These are phyloP conservation scores for Macrotis lagotis DNA, from an alignment of 2,113 vertebrate species.

Conservation along the genomic window DNA sequence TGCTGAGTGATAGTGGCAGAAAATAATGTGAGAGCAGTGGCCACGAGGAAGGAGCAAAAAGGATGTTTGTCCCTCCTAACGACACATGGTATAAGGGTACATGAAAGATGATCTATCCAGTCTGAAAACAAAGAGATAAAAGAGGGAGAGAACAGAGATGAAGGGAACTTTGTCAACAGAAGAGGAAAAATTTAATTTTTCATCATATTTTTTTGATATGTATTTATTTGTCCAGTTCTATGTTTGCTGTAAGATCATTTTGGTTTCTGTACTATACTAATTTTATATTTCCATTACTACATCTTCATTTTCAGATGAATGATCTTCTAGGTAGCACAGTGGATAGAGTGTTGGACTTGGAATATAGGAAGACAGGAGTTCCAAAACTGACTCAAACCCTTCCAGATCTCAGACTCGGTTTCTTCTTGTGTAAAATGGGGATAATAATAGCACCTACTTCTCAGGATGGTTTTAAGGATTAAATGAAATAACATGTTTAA, in stretches of 20 bases:
- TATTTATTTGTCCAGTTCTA: neutral
- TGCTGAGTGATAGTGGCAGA: neutral
- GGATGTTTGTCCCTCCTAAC: neutral
- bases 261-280: neutral
- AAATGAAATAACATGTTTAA: neutral
- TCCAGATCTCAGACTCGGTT: neutral
- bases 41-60: too few relatives aligned
- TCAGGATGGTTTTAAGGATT: neutral
- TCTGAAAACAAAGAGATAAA: neutral
- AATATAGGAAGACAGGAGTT: neutral
- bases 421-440: neutral
- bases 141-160: neutral
- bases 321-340: too few relatives aligned
- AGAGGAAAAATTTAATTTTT: neutral
- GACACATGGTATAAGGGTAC: neutral
- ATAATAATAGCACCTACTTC: neutral
- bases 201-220: neutral
- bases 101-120: neutral
- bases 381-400: neutral
- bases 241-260: neutral
- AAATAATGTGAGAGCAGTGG: neutral
- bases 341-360: too few relatives aligned
- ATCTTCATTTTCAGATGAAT: neutral
- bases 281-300: neutral
- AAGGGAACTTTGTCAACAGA: neutral